Percentiles rank a stretch among this genome's conserved stretches.
Conservation (phyloP, 1,140 invertebrate species). For the Lordiphosa collinella region DNA sequence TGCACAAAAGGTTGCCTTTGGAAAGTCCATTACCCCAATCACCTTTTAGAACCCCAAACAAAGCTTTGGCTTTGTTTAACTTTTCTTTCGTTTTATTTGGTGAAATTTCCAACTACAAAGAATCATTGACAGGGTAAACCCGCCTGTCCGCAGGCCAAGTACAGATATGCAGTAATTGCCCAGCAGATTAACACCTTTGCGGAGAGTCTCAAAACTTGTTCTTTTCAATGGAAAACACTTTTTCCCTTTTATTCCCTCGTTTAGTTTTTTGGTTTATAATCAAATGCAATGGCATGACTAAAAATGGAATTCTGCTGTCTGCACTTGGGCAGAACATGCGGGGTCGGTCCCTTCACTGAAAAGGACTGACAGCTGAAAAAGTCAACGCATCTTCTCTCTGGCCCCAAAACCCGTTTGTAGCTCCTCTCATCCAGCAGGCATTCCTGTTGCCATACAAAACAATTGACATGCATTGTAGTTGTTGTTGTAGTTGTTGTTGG, state of each 20-base stretch:
- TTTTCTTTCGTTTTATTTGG: neutral
- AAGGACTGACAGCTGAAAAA: conserved; percentile 45
- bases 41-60: conserved; percentile 1
- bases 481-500: conserved; percentile 17
- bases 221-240: conserved; percentile 12
- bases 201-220: conserved; percentile 38
- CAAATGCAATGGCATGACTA: conserved; percentile 75
- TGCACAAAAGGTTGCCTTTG: neutral
- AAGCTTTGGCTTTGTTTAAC: conserved; percentile 22
- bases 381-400: conserved; percentile 33
- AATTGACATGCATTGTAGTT: conserved; percentile 72
- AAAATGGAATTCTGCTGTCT: conserved; percentile 73
- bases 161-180: conserved; percentile 34
- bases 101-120: neutral
- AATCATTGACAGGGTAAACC: too few relatives aligned
- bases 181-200: conserved; percentile 63
- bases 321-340: conserved; percentile 43
- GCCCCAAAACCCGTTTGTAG: neutral
- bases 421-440: conserved; percentile 17
- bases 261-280: conserved; percentile 45
- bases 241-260: conserved; percentile 7
- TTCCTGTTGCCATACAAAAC: conserved; percentile 75
- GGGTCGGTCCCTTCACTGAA: conserved; percentile 2
- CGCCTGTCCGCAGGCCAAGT: too few relatives aligned
- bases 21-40: neutral